These are phyloP conservation scores for Struthio camelus DNA, from an alignment of 2,113 vertebrate species.

Conservation along the genomic window DNA sequence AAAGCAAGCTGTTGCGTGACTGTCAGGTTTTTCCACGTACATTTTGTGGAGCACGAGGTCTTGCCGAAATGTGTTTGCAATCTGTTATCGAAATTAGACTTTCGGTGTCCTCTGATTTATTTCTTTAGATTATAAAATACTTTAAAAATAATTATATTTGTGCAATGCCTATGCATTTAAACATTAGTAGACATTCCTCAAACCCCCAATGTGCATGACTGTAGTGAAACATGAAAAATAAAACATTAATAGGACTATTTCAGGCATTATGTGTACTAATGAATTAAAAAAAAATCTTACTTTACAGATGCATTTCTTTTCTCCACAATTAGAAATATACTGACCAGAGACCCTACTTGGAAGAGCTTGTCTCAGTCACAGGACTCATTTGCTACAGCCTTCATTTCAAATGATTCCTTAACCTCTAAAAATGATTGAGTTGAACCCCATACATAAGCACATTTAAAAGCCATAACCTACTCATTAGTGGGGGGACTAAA, in stretches of 20 bases:
- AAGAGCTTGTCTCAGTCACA: neutral
- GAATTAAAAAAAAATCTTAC: neutral
- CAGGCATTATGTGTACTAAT: neutral
- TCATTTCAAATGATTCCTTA: neutral
- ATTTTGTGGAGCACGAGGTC: neutral
- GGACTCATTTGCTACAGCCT: neutral
- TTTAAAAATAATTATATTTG: neutral
- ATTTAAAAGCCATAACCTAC: slow-evolving; percentile 29
- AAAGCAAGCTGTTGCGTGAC: neutral
- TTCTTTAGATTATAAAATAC: neutral
- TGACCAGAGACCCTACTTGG: neutral
- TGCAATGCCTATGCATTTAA: neutral
- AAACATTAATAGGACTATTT: neutral
- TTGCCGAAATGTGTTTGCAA: neutral
- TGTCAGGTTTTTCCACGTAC: neutral
- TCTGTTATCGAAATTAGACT: neutral
- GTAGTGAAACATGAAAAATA: neutral
- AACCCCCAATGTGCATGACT: neutral
- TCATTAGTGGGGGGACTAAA: neutral
- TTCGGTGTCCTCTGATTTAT: neutral
- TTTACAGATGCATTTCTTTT: neutral
- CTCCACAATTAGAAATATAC: neutral
- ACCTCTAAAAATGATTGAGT: slow-evolving; percentile 2
- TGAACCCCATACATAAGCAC: neutral
- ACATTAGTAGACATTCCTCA: neutral